Base-by-base conservation (phyloP, 2,797 vertebrate genomes). In the Acipenser oxyrinchus region DNA sequence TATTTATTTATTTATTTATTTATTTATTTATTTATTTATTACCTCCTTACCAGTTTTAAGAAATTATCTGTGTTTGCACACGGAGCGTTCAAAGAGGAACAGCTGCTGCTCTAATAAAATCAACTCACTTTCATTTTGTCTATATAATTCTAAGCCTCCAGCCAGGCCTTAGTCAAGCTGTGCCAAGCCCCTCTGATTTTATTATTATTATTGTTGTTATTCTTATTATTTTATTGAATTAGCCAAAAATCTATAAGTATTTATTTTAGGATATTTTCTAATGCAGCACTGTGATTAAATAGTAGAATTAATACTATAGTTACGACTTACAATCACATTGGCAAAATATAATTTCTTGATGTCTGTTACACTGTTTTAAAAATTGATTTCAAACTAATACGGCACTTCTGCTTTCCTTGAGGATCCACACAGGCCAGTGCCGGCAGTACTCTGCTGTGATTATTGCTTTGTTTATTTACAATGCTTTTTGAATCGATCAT, bases 171-270 rank as follows among this genome's bases (percentile, higher is more conserved):
- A 48, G 9, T 5, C 10, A 50, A 57, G 13, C 10, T 8, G 5
- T 10, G 6, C 2, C 11, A 51, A 53, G 37, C 37, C 37, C 37
- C 4, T 37, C 37, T 37, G 4, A 37, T 37, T 51, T 51, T 70
- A 60, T 57, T 58, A 65, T 55, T 51, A 62, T 60, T 62, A 51
- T 62, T 60, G 59, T 60, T 66, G 48, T 51, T 70, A 53, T 57
- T 69, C 9, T 6, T 49, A 64, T 50, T 12, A 12, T 8, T 3
- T 59, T 49, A 15, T 12, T 23, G 7, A 10, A 0, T 7, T 8
- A 59, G 51, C 66, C 60, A 18, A 51, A 12, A 48, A 53, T 59
- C 50, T 49, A 49, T 18, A 49, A 59, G 11, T 11, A 13, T 13
- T 7, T 53, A 13, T 4, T 37, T 37, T 37, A 37, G 37, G 37